These are phyloP conservation scores for Sminthurides bifidus DNA, from an alignment of 1,140 invertebrate species.

Conservation along the genomic window DNA sequence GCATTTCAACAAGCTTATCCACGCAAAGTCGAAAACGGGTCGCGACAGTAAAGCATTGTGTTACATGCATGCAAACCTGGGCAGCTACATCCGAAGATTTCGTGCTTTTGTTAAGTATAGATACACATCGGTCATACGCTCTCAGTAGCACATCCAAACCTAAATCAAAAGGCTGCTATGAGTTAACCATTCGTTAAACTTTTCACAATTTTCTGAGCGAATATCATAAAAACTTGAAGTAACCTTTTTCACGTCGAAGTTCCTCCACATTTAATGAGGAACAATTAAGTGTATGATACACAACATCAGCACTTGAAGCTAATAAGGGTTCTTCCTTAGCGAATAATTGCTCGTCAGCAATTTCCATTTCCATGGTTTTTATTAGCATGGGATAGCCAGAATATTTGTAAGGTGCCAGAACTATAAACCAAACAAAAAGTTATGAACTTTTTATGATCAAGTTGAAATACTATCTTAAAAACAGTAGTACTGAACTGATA, in stretches of 20 bases:
- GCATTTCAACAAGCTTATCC: constrained; percentile 73
- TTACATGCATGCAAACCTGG: constrained; percentile 84
- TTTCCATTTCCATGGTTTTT: constrained; percentile 88
- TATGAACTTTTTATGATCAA: background rate
- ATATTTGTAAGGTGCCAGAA: constrained; percentile 93
- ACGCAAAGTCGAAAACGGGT: constrained; percentile 86
- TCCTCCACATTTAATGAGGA: constrained; percentile 97
- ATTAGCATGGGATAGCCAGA: constrained; percentile 96
- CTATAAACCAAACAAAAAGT: constrained; percentile 41
- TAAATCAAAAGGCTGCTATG: background rate
- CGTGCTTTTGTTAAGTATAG: constrained; percentile 66
- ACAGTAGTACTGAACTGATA: constrained; percentile 4
- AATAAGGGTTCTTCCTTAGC: constrained; percentile 74
- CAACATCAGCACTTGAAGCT: constrained; percentile 81
- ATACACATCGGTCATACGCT: constrained; percentile 82
- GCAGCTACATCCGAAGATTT: constrained; percentile 70
- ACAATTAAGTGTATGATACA: constrained; percentile 92
- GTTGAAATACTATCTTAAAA: background rate
- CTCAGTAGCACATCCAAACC: constrained; percentile 57
- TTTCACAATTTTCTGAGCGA: background rate
- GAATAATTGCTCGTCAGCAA: constrained; percentile 84
- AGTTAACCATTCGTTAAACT: background rate
- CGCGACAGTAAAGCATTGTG: constrained; percentile 83
- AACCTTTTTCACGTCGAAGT: constrained; percentile 78
- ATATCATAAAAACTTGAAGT: constrained; percentile 40